Conservation (phyloP, 2,888 invertebrate species). For the Agrypnus murinus region DNA sequence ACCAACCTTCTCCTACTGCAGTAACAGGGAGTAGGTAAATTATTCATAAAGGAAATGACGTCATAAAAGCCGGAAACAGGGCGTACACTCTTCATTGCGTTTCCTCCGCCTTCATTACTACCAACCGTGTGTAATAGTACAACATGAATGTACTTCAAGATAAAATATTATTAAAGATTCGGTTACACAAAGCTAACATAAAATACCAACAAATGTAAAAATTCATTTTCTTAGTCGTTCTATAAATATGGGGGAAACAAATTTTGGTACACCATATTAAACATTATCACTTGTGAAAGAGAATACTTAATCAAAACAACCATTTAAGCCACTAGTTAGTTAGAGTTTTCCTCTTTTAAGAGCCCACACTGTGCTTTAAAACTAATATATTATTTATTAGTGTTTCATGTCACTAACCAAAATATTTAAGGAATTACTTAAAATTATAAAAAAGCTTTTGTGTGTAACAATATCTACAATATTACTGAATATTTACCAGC, state of each 20-base stretch:
- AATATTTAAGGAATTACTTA: too few relatives aligned
- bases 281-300: not conserved
- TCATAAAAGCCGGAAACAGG: slow-evolving; percentile 64
- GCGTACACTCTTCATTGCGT: slow-evolving; percentile 64
- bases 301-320: slow-evolving; percentile 2
- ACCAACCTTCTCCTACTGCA: slow-evolving; percentile 24
- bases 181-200: not conserved
- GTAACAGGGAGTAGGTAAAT: slow-evolving; percentile 59
- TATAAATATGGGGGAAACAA: too few relatives aligned
- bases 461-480: too few relatives aligned
- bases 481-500: too few relatives aligned
- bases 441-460: too few relatives aligned
- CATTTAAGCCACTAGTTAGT: not conserved
- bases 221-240: too few relatives aligned
- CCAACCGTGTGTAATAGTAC: slow-evolving; percentile 38
- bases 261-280: too few relatives aligned
- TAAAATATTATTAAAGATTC: slow-evolving; percentile 32
- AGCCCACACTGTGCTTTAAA: too few relatives aligned
- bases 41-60: slow-evolving; percentile 65
- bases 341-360: too few relatives aligned
- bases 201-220: too few relatives aligned
- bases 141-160: slow-evolving; percentile 22
- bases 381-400: too few relatives aligned
- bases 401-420: too few relatives aligned
- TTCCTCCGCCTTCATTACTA: slow-evolving; percentile 57